These are phyloP conservation scores for Corythaeola cristata DNA, from an alignment of 2,113 vertebrate species.

Conservation along the genomic window DNA sequence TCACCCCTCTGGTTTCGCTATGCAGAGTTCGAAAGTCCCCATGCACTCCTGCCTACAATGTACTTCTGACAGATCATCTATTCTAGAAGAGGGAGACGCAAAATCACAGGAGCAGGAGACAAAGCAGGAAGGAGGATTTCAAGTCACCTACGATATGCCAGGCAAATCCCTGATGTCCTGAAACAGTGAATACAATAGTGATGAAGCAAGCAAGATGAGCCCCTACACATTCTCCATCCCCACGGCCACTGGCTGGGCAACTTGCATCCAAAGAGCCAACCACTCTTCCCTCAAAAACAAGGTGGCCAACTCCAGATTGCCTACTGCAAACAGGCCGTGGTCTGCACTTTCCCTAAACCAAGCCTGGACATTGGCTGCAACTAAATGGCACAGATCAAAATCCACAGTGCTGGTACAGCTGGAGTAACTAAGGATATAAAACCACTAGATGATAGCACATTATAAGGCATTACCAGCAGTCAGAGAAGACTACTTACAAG, in stretches of 20 bases:
- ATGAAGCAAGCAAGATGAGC: neutral
- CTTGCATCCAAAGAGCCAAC: neutral
- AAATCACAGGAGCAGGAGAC: neutral
- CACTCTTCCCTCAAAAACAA: neutral
- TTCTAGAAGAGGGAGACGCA: neutral
- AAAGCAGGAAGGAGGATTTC: neutral
- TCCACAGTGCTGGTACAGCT: neutral
- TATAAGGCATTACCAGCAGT: neutral
- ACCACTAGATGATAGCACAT: neutral
- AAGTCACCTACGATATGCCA: neutral
- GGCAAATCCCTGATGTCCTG: neutral
- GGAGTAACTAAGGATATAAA: too few species aligned
- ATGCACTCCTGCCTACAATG: neutral
- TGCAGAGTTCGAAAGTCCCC: neutral
- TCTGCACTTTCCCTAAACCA: neutral
- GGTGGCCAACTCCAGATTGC: neutral
- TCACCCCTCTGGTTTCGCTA: neutral
- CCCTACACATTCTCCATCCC: neutral
- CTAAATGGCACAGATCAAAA: neutral
- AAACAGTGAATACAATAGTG: neutral
- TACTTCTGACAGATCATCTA: neutral
- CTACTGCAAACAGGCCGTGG: neutral
- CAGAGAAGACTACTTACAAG: neutral
- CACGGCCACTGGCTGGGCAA: neutral
- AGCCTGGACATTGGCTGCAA: accelerated